phyloP scores from a whole-genome alignment of 2,113 vertebrate species.

The Onychorhynchus coronatus region DNA sequence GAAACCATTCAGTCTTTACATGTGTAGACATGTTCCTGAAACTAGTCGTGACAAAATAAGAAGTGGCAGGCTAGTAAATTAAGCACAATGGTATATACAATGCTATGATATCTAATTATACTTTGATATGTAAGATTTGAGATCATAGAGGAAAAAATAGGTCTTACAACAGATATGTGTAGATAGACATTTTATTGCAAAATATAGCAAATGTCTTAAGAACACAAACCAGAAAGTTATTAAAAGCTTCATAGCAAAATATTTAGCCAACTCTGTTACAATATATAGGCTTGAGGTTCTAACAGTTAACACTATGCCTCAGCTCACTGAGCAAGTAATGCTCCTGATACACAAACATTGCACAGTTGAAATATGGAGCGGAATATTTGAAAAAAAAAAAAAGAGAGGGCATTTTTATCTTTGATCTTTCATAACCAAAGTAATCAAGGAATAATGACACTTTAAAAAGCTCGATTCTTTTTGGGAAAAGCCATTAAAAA shows the following conservation, averaged over 20 bases:
- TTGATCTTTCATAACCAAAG: background rate
- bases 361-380: background rate
- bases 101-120: background rate
- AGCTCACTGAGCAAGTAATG: constrained; percentile 40
- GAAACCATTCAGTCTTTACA: background rate
- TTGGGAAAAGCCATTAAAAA: constrained; percentile 52
- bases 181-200: constrained; percentile 69
- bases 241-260: constrained; percentile 80
- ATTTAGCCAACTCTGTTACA: constrained; percentile 69
- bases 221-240: constrained; percentile 73
- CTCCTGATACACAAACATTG: background rate
- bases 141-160: background rate
- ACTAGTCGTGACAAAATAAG: background rate
- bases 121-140: background rate
- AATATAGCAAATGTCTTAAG: constrained; percentile 72
- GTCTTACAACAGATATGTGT: background rate
- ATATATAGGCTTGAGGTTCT: constrained; percentile 70
- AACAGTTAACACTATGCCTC: constrained; percentile 56
- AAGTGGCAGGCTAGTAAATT: background rate
- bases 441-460: background rate
- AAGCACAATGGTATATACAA: background rate
- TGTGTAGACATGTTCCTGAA: background rate
- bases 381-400: background rate
- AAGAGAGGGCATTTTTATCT: background rate
- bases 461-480: constrained; percentile 44